Base-by-base conservation (phyloP, 2,888 invertebrate species). In the Zygothrica quintamaculata region DNA sequence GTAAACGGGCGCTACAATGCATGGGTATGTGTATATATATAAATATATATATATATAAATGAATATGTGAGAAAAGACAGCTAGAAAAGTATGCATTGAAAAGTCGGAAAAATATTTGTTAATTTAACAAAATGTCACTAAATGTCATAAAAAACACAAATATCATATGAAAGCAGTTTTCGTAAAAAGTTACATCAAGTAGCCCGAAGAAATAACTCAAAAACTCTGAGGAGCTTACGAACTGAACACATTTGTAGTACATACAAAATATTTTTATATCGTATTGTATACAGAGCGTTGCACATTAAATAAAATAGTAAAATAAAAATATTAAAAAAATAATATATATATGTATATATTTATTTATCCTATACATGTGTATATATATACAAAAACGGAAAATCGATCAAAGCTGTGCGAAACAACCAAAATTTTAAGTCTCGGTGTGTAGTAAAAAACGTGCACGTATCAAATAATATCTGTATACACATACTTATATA, bases 81-180 rank as follows among this genome's bases (percentile, higher is more conserved):
- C 55, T 29, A 70, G 68, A 77, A 79, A 80, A 70, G 71, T 62
- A 70, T 77, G 77, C 61, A 69, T n/a, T 64, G 72, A 68, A 77
- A 84, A 80, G 65, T 65, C 36, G 40, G 58, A 77, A 84, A 72
- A 72, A n/a, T n/a, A n/a, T n/a, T n/a, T 56, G 68, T 65, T 61
- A 59, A 46, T 65, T 61, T 52, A 50, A 72, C 57, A 50, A 36
- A 51, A 42, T 8, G 47, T 26, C 50, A n/a, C n/a, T n/a, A n/a
- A n/a, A n/a, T n/a, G n/a, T n/a, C n/a, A n/a, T n/a, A n/a, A n/a
- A n/a, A 53, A 50, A 53, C 44, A 26, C 40, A 37, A 31, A 74
- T 31, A 39, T n/a, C 7, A 47, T 47, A 44, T 55, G 5, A 48
- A 50, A 52, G n/a, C 12, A 56, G 39, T 40, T 39, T 55, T 13